phyloP scores from a whole-genome alignment of 64 coral and sea anemone species.

The Dendronephthya gigantea region DNA sequence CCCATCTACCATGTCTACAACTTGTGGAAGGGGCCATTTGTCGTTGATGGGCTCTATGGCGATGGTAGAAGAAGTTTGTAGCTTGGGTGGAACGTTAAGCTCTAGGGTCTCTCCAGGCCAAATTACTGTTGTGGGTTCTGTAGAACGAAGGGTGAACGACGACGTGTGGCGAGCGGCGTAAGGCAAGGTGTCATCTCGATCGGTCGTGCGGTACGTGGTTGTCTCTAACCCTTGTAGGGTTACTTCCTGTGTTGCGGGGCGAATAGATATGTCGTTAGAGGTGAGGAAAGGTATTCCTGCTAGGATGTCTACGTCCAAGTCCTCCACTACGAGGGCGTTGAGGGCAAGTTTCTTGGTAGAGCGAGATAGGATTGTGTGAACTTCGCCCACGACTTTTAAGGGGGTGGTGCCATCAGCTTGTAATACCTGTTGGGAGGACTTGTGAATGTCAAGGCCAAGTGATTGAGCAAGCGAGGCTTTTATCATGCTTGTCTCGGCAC shows the following conservation, averaged over 20 bases:
- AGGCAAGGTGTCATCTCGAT: background rate
- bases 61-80: background rate
- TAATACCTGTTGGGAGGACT: constrained; percentile 17
- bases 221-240: background rate
- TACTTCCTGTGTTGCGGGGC: constrained; percentile 2
- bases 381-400: constrained; percentile 19
- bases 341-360: background rate
- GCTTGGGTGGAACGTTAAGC: constrained; percentile 21
- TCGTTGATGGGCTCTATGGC: constrained; percentile 16
- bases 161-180: constrained; percentile 19
- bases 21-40: constrained; percentile 6
- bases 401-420: constrained; percentile 17
- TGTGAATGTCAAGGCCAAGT: background rate
- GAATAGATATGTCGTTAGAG: constrained; percentile 5
- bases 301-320: constrained; percentile 27
- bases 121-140: constrained; percentile 6
- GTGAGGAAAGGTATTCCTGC: constrained; percentile 22
- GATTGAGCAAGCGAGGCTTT: background rate
- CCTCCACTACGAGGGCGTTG: constrained; percentile 21
- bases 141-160: constrained; percentile 22
- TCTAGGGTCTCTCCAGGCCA: constrained; percentile 30
- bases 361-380: constrained; percentile 6
- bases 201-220: background rate
- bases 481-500: constrained; percentile 39
- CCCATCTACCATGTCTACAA: too few relatives aligned